Conservation (phyloP, 2,888 invertebrate genomes). For the Mechanitis mazaeus region DNA sequence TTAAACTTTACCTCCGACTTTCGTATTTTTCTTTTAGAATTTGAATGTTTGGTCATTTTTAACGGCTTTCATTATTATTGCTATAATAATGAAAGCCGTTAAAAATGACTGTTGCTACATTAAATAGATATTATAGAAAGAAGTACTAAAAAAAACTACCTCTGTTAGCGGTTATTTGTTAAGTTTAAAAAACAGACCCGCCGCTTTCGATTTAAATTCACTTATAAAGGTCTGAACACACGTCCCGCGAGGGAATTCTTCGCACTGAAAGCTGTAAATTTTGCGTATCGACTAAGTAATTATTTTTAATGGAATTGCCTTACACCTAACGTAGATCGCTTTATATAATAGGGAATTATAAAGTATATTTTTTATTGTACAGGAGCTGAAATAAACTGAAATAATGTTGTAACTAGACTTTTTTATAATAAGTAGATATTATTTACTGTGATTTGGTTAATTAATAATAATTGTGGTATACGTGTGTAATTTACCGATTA, state of each 20-base stretch:
- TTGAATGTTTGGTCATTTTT: too few relatives aligned
- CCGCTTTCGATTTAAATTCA: constrained; percentile 19
- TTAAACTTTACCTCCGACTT: not conserved
- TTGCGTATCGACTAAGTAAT: constrained; percentile 27
- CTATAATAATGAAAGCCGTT: too few relatives aligned
- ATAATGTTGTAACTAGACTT: not conserved
- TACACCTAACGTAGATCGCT: constrained; percentile 14
- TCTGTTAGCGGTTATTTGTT: too few relatives aligned
- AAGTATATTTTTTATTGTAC: constrained; percentile 16
- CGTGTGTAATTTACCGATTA: too few relatives aligned
- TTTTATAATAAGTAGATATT: not conserved
- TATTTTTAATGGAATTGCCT: constrained; percentile 27
- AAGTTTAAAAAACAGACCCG: constrained; percentile 7
- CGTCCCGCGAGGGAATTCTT: constrained; percentile 19
- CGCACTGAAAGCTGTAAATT: constrained; percentile 23
- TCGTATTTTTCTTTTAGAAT: too few relatives aligned
- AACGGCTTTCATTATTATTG: too few relatives aligned
- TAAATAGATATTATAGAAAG: too few relatives aligned
- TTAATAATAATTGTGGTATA: too few relatives aligned
- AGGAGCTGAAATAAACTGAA: not conserved
- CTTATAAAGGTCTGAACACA: constrained; percentile 20
- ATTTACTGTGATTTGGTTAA: too few relatives aligned
- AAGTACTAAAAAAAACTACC: too few relatives aligned
- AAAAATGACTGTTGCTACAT: too few relatives aligned
- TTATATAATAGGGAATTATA: constrained; percentile 11